A percentile compares a stretch with the other conserved stretches of the same genome.
Evolutionary conservation across 1,140 invertebrate species (phyloP).

Genomic region (Nephila pilipes): DNA sequence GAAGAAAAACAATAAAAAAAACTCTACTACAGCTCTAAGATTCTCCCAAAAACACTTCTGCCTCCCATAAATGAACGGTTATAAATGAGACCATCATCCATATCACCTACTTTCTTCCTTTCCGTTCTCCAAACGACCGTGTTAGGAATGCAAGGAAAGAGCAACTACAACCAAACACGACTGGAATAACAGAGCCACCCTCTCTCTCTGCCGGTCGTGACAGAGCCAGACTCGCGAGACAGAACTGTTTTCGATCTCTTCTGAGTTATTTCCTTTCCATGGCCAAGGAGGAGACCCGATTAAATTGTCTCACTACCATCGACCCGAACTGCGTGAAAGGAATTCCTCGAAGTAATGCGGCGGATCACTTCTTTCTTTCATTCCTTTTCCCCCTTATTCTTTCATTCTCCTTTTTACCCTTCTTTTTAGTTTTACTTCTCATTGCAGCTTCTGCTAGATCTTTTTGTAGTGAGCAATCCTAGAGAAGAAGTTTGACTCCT

Average conservation of each 20-base stretch:
- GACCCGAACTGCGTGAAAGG: constrained; percentile 8
- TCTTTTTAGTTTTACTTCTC: not conserved
- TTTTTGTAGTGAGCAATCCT: constrained; percentile 1
- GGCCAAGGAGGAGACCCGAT: not conserved
- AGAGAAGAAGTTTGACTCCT: constrained; percentile 6
- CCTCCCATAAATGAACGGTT: constrained; percentile 9
- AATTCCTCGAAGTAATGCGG: constrained; percentile 37
- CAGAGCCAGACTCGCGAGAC: not conserved
- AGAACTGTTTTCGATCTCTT: constrained; percentile 37
- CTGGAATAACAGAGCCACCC: constrained; percentile 3
- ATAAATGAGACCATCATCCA: not conserved
- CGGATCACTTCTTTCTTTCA: constrained; percentile 21
- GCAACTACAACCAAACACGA: not conserved
- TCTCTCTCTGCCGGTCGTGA: not conserved
- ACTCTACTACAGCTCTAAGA: too few species aligned
- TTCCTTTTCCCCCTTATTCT: not conserved
- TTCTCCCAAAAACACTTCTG: not conserved
- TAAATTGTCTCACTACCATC: constrained; percentile 33
- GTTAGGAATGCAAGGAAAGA: not conserved
- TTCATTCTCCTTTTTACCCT: not conserved
- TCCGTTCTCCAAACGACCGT: not conserved
- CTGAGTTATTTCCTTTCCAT: not conserved
- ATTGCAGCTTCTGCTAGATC: not conserved
- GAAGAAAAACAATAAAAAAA: too few species aligned
- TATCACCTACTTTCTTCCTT: not conserved